Evolutionary conservation across 1,140 invertebrate species (phyloP).

Genomic region (Tribolium castaneum): DNA sequence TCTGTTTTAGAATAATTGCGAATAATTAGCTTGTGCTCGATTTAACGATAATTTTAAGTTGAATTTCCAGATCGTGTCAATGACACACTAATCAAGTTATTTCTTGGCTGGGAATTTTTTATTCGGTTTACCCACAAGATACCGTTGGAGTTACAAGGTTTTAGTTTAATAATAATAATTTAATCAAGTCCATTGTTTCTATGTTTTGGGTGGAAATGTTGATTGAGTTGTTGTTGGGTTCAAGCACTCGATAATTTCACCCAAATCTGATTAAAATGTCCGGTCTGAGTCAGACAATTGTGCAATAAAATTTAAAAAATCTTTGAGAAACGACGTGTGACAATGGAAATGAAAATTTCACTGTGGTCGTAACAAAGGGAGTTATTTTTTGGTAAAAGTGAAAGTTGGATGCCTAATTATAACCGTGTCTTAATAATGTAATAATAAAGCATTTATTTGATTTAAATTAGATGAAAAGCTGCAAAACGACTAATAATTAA

Average conservation of each 20-base stretch:
- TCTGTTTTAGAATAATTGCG: background rate
- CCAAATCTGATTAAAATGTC: background rate
- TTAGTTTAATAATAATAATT: background rate
- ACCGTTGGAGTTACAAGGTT: conserved; percentile 1
- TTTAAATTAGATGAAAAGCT: background rate
- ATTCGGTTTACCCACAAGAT: background rate
- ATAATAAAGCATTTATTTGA: background rate
- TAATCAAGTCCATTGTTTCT: background rate
- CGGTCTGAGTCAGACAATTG: background rate
- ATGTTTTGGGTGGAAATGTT: background rate
- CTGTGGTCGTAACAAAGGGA: background rate
- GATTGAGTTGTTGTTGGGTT: background rate
- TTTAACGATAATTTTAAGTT: background rate
- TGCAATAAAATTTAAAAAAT: background rate
- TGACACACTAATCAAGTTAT: background rate
- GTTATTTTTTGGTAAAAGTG: background rate
- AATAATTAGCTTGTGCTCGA: background rate
- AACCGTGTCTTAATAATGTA: background rate
- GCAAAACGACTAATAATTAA: too few species aligned
- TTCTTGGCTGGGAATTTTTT: conserved; percentile 1
- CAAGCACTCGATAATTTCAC: background rate
- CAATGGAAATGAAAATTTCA: background rate
- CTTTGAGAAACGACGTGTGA: background rate
- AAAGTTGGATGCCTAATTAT: background rate
- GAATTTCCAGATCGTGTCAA: background rate